These are phyloP conservation scores for Galago senegalensis DNA, from an alignment of 2,797 vertebrate species.

Conservation along the genomic window DNA sequence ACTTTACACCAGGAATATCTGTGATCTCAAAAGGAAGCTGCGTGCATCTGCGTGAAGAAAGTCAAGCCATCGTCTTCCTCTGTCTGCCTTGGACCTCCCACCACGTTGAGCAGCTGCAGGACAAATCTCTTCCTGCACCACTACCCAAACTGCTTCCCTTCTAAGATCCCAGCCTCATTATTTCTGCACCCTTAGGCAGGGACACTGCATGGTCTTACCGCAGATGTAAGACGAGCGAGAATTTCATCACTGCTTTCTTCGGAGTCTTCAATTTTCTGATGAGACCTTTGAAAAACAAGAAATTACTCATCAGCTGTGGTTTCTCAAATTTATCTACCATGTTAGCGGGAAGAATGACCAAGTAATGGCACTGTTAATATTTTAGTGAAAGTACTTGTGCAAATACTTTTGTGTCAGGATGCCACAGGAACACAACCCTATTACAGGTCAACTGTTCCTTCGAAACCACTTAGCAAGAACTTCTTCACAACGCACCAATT, in stretches of 20 bases:
- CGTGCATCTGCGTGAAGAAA: neutral
- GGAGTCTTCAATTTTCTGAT: conserved; percentile 92
- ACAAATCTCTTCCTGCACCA: neutral
- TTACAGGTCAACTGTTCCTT: neutral
- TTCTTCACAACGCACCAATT: neutral
- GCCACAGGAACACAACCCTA: neutral
- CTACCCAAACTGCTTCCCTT: neutral
- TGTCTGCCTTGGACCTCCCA: neutral
- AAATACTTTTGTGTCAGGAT: neutral
- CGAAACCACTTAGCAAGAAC: conserved; percentile 2
- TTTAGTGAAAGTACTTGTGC: neutral
- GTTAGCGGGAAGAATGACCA: neutral
- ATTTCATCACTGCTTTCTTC: conserved; percentile 96
- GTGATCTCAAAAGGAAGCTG: neutral
- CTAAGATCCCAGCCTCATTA: neutral
- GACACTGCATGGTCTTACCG: conserved; percentile 90
- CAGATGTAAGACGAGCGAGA: conserved; percentile 96
- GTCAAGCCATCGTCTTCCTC: neutral
- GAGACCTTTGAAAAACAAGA: conserved; percentile 88
- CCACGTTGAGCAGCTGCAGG: neutral
- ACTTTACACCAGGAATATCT: neutral
- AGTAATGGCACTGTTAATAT: neutral
- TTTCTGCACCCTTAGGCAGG: conserved; percentile 1
- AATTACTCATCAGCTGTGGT: conserved; percentile 39
- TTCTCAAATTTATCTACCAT: conserved; percentile 18